Evolutionary conservation across 2,113 vertebrate genomes (phyloP).

Genomic region (Lipotes vexillifer): DNA sequence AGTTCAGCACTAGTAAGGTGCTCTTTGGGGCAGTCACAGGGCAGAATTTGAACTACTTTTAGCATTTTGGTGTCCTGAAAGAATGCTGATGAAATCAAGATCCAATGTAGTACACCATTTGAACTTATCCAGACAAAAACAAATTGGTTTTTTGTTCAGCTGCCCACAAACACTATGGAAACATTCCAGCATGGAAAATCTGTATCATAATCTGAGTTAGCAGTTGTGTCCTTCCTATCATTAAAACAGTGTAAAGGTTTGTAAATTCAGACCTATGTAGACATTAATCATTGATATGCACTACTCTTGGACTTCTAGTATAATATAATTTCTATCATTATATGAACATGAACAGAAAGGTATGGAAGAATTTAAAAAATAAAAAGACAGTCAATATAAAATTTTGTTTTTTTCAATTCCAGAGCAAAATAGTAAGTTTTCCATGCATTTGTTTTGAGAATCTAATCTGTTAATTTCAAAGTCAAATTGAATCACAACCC

Average conservation of each 20-base stretch:
- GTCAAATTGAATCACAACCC: background rate
- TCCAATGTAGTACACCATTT: background rate
- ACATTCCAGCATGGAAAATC: background rate
- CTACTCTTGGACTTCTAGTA: background rate
- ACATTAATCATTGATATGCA: background rate
- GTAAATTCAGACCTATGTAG: background rate
- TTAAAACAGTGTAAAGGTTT: background rate
- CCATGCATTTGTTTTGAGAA: slow-evolving; percentile 22
- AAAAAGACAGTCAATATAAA: background rate
- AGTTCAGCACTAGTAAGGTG: slow-evolving; percentile 96
- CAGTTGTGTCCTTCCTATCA: background rate
- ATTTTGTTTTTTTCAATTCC: background rate
- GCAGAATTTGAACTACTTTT: background rate
- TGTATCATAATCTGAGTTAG: background rate
- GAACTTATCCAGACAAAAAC: background rate
- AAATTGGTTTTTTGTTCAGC: background rate
- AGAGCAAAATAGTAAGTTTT: background rate
- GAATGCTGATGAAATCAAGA: background rate
- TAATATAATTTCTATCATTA: background rate
- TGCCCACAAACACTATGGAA: background rate
- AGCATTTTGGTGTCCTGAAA: background rate
- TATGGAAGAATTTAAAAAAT: background rate
- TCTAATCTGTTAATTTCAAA: slow-evolving; percentile 8
- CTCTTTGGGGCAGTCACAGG: background rate
- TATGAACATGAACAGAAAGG: background rate